Evolutionary conservation across 2,113 vertebrate species (phyloP), one percentile per base, ranked within the genome.

Genomic region (Callopanchax toddi): DNA sequence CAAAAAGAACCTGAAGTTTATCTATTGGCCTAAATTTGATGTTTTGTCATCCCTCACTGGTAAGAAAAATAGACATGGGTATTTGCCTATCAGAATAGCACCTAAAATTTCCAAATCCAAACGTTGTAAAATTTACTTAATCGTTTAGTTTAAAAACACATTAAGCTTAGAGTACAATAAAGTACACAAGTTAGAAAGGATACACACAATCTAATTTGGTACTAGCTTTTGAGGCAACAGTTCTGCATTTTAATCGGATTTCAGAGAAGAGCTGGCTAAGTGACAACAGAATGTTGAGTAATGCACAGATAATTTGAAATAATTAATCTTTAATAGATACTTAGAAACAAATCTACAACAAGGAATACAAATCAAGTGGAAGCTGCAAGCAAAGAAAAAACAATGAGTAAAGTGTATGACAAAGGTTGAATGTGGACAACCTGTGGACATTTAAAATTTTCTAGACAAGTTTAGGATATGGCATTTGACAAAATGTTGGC

Each of bases 241-340:
- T 32, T 32, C n/a, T 32, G 29, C 29, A 37, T 37, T 43, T 43
- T 18, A n/a, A 8, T n/a, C 6, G 23, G 5, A 32, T 12, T 5
- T 4, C 44, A 13, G 15, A 9, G 36, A 11, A 21, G 4, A 22
- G 43, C 18, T 34, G 13, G 12, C 37, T 11, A 10, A 29, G 4
- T 1, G 10, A 23, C 32, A 11, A 20, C 2, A 34, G 9, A 42
- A 43, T 4, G 10, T 20, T 13, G n/a, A 16, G 49, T 4, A 60
- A 62, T 5, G 7, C 45, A 66, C 21, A 61, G n/a, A 37, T 74
- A 79, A 82, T 89, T 95, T 92, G 90, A 92, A 94, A 95, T 95
- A 93, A 93, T 94, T 95, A 93, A 93, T 94, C 91, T 94, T 94
- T 94, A 93, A 95, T 97, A 92, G 90, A 92, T 93, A 94, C 92